These are phyloP conservation scores for Gallinago nigripennis DNA, from an alignment of 2,797 vertebrate genomes.

Conservation along the genomic window DNA sequence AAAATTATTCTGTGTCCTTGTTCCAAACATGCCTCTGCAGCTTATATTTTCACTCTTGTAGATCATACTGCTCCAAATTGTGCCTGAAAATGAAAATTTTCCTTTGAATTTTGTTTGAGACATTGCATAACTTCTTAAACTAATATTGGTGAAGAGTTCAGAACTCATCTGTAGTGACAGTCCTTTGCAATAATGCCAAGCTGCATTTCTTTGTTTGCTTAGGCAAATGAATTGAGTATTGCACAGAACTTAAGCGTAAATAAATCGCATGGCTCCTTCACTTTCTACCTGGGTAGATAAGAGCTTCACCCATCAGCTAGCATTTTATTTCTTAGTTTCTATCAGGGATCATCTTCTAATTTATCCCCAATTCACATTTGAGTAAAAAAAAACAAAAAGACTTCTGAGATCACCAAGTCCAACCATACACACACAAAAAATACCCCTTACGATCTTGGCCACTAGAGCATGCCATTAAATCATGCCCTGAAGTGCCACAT, in stretches of 20 bases:
- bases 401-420: no score
- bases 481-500: no score
- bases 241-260: neutral
- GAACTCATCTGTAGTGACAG: neutral
- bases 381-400: neutral
- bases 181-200: neutral
- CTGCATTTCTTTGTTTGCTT: neutral
- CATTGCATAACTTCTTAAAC: neutral
- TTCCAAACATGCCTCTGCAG: neutral
- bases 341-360: neutral
- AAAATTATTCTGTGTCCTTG: neutral
- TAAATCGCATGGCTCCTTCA: neutral
- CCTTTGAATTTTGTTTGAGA: neutral
- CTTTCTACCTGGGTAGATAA: neutral
- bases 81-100: neutral
- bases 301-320: neutral
- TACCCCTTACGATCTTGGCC: no score
- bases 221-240: neutral
- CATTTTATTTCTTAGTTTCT: neutral
- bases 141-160: neutral
- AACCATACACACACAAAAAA: no score
- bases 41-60: neutral
- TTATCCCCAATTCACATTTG: neutral
- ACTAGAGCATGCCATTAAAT: no score
- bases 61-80: neutral